phyloP scores from a whole-genome alignment of 2,113 vertebrate species.

The Ibidorhyncha struthersii region DNA sequence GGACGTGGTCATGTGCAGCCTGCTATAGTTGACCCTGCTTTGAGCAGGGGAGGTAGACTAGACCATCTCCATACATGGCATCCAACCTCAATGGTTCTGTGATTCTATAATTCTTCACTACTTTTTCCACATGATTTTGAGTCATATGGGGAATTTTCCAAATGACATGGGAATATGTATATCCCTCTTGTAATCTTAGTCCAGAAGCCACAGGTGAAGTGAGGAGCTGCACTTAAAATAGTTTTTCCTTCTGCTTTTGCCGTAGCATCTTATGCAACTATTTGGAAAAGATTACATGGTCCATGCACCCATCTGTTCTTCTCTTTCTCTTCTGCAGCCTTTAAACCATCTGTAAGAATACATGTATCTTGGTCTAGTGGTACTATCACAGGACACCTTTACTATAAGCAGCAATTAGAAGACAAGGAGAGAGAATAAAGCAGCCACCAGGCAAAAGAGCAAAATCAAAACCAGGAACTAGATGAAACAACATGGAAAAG shows the following conservation, averaged over 20 bases:
- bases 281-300: not conserved
- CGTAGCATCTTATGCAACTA: not conserved
- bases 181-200: not conserved
- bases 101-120: not conserved
- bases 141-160: not conserved
- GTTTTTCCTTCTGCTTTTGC: not conserved
- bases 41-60: not conserved
- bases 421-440: not conserved
- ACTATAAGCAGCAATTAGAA: not conserved
- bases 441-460: not conserved
- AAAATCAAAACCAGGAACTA: not conserved
- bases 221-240: not conserved
- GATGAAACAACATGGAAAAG: not conserved
- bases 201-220: not conserved
- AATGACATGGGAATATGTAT: not conserved
- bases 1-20: not conserved
- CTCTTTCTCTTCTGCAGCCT: not conserved
- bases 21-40: not conserved
- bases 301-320: not conserved
- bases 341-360: not conserved
- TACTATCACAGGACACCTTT: not conserved
- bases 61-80: not conserved
- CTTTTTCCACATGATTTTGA: not conserved
- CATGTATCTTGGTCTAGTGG: not conserved
- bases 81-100: not conserved